These are phyloP conservation scores for Mimachlamys varia DNA, from an alignment of 2,888 invertebrate genomes.

Conservation along the genomic window DNA sequence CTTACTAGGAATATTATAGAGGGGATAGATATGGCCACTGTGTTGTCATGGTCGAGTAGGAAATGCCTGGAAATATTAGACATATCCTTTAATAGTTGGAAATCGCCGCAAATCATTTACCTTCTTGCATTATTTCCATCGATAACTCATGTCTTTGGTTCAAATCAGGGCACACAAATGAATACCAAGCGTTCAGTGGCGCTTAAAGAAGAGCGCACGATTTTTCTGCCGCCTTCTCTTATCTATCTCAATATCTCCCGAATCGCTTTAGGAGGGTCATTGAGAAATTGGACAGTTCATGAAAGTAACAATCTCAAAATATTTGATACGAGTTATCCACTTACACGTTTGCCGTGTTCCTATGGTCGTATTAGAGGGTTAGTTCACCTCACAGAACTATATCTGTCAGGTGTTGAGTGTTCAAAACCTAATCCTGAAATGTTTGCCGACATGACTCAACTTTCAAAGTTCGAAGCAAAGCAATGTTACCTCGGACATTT, in stretches of 20 bases:
- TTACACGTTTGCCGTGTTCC: not conserved
- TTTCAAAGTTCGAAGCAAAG: not conserved
- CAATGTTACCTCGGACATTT: not conserved
- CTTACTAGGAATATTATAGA: not conserved
- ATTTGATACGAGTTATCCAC: not conserved
- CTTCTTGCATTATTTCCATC: not conserved
- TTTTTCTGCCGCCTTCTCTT: not conserved
- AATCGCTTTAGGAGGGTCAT: not conserved
- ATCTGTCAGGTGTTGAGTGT: not conserved
- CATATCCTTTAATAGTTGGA: not conserved
- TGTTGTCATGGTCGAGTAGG: not conserved
- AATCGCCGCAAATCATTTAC: not conserved
- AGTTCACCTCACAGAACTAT: not conserved
- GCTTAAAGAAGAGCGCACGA: too few relatives aligned
- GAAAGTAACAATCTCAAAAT: not conserved
- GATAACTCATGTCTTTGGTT: not conserved
- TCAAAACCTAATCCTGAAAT: not conserved
- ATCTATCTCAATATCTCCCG: not conserved
- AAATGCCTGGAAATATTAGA: not conserved
- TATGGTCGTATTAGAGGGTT: not conserved
- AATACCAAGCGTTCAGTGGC: too few relatives aligned
- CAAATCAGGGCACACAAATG: too few relatives aligned
- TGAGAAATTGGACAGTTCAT: not conserved
- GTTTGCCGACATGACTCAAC: not conserved
- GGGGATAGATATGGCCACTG: not conserved